A percentile compares a stretch with the other conserved stretches of the same genome.
phyloP scores from a whole-genome alignment of 2,797 vertebrate genomes.

The Melanogrammus aeglefinus region DNA sequence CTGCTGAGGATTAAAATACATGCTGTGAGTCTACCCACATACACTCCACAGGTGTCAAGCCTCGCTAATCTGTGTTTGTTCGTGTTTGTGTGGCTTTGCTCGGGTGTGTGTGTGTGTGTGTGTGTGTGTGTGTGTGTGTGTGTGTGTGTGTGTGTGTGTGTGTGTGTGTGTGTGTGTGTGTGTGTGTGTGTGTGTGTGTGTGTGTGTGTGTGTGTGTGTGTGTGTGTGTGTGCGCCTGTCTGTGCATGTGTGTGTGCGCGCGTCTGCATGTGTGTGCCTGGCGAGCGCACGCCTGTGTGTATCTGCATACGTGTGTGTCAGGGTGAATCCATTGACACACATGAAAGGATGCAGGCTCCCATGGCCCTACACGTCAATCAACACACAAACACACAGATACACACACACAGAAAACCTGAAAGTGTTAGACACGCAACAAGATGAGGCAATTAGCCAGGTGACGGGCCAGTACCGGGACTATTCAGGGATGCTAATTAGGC shows the following conservation, averaged over 20 bases:
- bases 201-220: neutral
- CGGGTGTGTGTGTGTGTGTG: neutral
- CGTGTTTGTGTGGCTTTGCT: neutral
- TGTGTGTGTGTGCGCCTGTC: slow-evolving; percentile 1
- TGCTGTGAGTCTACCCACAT: neutral
- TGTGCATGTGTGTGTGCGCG: neutral
- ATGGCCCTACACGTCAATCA: neutral
- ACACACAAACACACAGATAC: neutral
- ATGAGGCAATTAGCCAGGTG: slow-evolving; percentile 3
- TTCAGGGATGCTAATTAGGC: neutral
- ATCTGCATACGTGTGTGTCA: neutral
- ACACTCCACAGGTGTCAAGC: neutral
- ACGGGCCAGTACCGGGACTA: neutral
- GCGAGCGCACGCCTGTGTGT: neutral
- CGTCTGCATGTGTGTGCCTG: neutral
- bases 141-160: neutral
- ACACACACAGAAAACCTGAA: neutral
- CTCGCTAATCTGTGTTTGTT: neutral
- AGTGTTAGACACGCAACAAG: neutral
- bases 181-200: neutral
- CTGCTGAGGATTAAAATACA: neutral
- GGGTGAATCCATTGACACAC: neutral
- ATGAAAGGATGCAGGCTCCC: neutral
- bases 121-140: neutral
- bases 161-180: no score